These are phyloP conservation scores for Anthoscopus minutus DNA, from an alignment of 2,113 vertebrate species.

Conservation along the genomic window DNA sequence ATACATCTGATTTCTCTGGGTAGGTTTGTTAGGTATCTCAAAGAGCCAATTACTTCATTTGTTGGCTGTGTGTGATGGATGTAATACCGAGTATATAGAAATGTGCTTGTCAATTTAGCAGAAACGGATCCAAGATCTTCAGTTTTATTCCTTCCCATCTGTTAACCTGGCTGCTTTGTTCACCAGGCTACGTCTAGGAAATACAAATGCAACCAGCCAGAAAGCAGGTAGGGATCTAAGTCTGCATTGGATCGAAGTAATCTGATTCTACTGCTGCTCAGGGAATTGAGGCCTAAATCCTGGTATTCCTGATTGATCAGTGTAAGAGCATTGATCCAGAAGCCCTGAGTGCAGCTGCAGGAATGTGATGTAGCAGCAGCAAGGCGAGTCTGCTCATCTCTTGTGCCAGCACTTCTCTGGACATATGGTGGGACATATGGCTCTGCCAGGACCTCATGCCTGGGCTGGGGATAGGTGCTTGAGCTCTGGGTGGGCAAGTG, in stretches of 20 bases:
- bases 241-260: background rate
- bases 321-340: background rate
- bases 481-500: background rate
- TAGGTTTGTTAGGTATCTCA: background rate
- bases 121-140: slow-evolving; percentile 1
- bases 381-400: accelerated
- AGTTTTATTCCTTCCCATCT: slow-evolving; percentile 21
- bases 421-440: background rate
- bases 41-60: background rate
- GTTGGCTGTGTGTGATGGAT: background rate
- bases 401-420: background rate
- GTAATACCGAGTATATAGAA: background rate
- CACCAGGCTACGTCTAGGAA: background rate
- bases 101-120: background rate
- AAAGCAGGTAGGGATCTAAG: background rate
- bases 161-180: background rate
- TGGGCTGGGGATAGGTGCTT: background rate
- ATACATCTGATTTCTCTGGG: background rate
- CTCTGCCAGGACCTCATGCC: background rate
- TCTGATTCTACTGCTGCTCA: background rate
- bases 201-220: background rate
- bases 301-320: background rate
- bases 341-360: background rate
- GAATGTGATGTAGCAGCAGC: background rate
- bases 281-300: background rate